Evolutionary conservation across 2,113 vertebrate genomes (phyloP).

Genomic region (Coptodon rendalli): DNA sequence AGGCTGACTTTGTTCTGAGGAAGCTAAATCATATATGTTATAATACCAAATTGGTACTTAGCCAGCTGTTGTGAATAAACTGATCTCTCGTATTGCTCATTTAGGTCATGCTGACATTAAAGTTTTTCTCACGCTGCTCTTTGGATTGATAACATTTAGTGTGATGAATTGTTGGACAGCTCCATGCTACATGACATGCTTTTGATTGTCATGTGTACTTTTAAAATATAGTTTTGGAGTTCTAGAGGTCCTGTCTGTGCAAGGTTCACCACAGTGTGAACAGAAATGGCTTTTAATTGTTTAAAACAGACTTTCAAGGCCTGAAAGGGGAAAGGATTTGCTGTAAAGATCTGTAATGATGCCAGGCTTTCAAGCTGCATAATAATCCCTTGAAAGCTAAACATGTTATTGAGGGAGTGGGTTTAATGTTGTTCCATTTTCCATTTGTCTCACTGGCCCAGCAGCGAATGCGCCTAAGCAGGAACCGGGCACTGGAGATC

Average conservation of each 20-base stretch:
- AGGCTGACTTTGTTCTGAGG: not conserved
- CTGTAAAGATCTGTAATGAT: not conserved
- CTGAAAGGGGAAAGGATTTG: not conserved
- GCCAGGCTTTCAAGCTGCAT: not conserved
- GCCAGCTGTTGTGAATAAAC: not conserved
- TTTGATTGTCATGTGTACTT: not conserved
- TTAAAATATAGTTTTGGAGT: not conserved
- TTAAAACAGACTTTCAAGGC: not conserved
- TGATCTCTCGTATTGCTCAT: not conserved
- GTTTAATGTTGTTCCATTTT: constrained; percentile 6
- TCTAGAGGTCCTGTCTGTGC: not conserved
- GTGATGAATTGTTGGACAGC: not conserved
- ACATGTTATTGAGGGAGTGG: not conserved
- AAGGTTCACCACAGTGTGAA: not conserved
- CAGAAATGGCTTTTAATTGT: not conserved
- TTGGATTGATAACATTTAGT: not conserved
- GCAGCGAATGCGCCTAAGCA: constrained; percentile 84
- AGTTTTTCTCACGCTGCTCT: not conserved
- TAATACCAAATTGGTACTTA: not conserved
- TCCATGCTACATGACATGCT: not conserved
- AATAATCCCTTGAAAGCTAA: not conserved
- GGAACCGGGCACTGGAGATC: constrained; percentile 81
- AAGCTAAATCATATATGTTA: not conserved
- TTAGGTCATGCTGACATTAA: not conserved
- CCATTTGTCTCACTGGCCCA: constrained; percentile 25